Base-by-base conservation (phyloP, 2,113 vertebrate species). In the Uropsilus gracilis region DNA sequence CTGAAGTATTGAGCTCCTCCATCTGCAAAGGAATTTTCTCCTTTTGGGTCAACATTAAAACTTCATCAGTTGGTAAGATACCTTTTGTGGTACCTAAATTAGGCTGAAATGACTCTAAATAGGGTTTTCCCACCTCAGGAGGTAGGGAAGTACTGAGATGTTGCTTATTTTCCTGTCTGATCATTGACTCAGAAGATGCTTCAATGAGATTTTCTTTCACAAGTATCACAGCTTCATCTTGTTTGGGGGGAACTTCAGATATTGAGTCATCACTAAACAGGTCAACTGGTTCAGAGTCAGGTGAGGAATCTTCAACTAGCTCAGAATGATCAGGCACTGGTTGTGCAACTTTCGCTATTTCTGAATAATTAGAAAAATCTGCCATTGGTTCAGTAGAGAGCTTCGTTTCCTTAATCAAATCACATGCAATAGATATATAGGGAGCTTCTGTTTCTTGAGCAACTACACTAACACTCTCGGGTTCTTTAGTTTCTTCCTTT, bases 351-450 rank as follows among this genome's bases (percentile, higher is more conserved):
- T 88, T 72, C 0, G 0, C 90, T 5, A 39, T 64, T 97, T 98
- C 98, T 17, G 98, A 97, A 75, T 98, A 97, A 77, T 95, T 96
- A 50, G 97, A 75, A 61, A 98, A 97, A 73, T 96, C 96, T 1
- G 95, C 87, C 96, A 86, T 73, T 91, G 97, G 86, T 76, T 99
- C 98, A 46, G 96, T 83, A 30, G 99, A 98, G 59, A 94, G 96
- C 44, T 99, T 99, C 0, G 98, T 99, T 96, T 98, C 99, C 96
- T 99, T 99, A 84, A 99, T 99, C 34, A 99, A 98, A 96, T 99
- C 99, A 85, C 99, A 99, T 0, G 99, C 98, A 30, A 99, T 99
- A 86, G 99, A 99, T 96, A 98, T 98, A 86, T 99, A 99, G 32
- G 98, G 97, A 94, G 98, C 90, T 80, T 99, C 98, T n/a, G 85